phyloP scores from a whole-genome alignment of 2,888 invertebrate species.

The Sarcophaga carnaria region DNA sequence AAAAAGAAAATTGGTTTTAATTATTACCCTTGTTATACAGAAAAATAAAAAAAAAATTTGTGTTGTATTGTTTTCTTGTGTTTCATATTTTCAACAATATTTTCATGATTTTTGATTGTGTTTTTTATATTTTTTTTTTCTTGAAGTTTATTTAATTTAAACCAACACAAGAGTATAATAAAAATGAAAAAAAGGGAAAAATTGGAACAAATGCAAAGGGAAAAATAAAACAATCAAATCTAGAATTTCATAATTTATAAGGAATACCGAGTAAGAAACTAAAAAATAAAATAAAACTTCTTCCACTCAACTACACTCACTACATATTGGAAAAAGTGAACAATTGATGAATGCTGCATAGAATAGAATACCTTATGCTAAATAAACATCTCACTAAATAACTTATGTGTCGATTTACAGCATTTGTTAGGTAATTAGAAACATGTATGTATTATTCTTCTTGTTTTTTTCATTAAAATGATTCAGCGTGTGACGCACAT shows the following conservation, averaged over 20 bases:
- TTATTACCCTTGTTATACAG: too few relatives aligned
- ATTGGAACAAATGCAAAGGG: conserved; percentile 31
- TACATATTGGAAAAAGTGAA: not conserved
- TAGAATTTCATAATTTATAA: conserved; percentile 54
- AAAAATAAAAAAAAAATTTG: too few relatives aligned
- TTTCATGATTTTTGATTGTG: not conserved
- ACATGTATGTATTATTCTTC: too few relatives aligned
- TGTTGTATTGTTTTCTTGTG: not conserved
- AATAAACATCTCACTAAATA: conserved; percentile 19
- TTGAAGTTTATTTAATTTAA: conserved; percentile 1
- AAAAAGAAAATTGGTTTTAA: too few relatives aligned
- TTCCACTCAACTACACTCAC: not conserved
- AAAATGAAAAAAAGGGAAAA: not conserved
- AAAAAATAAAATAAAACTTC: conserved; percentile 15
- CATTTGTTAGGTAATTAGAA: not conserved
- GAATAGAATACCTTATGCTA: conserved; percentile 23
- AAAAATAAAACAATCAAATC: conserved; percentile 47
- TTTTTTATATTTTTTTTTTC: conserved; percentile 26
- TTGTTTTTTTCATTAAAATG: too few relatives aligned
- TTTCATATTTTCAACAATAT: not conserved
- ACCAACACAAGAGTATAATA: not conserved
- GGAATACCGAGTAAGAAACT: conserved; percentile 33
- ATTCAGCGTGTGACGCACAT: too few relatives aligned
- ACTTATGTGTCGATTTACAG: conserved; percentile 12
- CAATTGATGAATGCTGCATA: not conserved